These are phyloP conservation scores for Thalpophila matura DNA, from an alignment of 2,888 invertebrate genomes.

Conservation along the genomic window DNA sequence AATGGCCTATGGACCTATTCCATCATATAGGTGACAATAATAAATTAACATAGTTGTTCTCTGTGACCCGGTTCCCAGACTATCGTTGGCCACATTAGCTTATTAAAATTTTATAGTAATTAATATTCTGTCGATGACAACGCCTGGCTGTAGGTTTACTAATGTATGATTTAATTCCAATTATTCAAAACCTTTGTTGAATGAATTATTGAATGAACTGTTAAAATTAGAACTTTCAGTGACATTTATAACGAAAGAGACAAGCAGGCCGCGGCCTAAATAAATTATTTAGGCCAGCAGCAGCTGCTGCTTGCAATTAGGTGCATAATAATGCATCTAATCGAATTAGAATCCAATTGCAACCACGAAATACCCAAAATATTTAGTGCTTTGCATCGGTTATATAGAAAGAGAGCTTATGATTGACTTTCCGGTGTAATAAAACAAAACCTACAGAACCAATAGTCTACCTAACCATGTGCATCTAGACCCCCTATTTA, in stretches of 20 bases:
- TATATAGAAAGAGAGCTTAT: no score
- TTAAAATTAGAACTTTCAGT: not conserved
- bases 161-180: conserved; percentile 20
- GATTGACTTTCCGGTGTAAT: no score
- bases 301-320: not conserved
- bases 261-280: not conserved
- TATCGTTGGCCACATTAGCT: conserved; percentile 26
- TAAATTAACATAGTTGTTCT: conserved; percentile 22
- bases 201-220: conserved; percentile 7
- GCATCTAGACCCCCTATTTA: no score
- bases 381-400: no score
- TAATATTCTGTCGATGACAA: conserved; percentile 47
- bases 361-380: no score
- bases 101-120: conserved; percentile 27
- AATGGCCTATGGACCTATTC: not conserved
- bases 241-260: not conserved
- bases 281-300: not conserved
- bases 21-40: conserved; percentile 24
- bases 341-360: no score
- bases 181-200: conserved; percentile 4
- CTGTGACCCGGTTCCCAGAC: conserved; percentile 34
- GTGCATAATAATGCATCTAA: no score
- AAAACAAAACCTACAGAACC: no score
- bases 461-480: no score
- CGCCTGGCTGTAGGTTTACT: conserved; percentile 12